Percentiles rank a stretch among this genome's conserved stretches.
Evolutionary conservation across 2,113 vertebrate species (phyloP).

Genomic region (rabbit (Oryctolagus cuniculus)): DNA sequence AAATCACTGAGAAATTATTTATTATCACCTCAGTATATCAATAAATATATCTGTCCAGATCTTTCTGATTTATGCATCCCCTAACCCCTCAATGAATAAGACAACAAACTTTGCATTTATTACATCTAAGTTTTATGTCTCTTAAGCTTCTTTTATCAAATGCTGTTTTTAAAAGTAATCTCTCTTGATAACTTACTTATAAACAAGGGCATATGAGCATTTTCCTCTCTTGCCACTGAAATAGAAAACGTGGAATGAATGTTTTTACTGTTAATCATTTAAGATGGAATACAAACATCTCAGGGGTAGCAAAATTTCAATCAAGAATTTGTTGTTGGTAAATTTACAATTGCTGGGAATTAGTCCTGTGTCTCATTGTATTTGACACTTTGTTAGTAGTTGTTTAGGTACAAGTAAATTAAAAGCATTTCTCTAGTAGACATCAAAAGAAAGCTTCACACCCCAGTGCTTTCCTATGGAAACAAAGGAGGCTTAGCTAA

Average conservation of each 20-base stretch:
- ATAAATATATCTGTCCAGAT: background rate
- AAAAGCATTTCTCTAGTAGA: slow-evolving; percentile 73
- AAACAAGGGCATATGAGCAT: slow-evolving; percentile 39
- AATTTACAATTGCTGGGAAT: slow-evolving; percentile 76
- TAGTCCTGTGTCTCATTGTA: slow-evolving; percentile 76
- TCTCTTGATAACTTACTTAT: slow-evolving; percentile 70
- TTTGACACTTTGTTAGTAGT: slow-evolving; percentile 77
- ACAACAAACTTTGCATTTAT: background rate
- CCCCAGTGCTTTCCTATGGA: slow-evolving; percentile 82
- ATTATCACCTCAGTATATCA: background rate
- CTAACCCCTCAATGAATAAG: background rate
- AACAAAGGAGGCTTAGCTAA: slow-evolving; percentile 81
- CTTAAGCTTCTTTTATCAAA: slow-evolving; percentile 18
- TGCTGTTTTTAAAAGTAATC: background rate
- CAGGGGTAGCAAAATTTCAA: slow-evolving; percentile 60
- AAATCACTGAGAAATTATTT: background rate
- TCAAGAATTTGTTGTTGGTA: slow-evolving; percentile 55
- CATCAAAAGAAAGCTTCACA: slow-evolving; percentile 82
- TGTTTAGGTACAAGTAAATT: slow-evolving; percentile 77
- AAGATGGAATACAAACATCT: slow-evolving; percentile 59
- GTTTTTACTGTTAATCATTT: slow-evolving; percentile 81
- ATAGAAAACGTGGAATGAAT: slow-evolving; percentile 60
- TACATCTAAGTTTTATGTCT: background rate
- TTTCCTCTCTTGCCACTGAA: background rate
- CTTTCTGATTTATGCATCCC: background rate